Base-by-base conservation (phyloP, 2,113 vertebrate genomes). In the Columbina picui region DNA sequence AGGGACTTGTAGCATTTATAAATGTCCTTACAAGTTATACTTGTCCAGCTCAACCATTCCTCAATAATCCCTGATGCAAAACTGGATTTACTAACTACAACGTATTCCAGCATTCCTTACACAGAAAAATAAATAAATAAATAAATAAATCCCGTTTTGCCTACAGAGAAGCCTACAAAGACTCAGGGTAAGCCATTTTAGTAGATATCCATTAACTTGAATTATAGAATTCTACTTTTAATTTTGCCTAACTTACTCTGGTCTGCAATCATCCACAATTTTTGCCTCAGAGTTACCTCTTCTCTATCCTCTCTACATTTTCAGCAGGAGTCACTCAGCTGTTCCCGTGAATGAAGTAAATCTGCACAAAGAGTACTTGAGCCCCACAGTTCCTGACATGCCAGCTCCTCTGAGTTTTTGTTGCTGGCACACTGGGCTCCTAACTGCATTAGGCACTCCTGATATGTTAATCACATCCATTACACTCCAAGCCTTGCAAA, bases 391-490 rank as follows among this genome's bases (percentile, higher is more conserved):
- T 88, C 80, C 43, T 70, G 52, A 60, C 32, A 45, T 4, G 4
- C 13, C 85, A 90, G 8, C 38, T 77, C 73, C 43, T 76, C 49
- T 63, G 78, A 91, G 63, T 14, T 90, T 94, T 70, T 74, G 19
- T 41, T 92, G 55, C 75, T 9, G 3, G 36, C 59, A 84, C 64
- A 41, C 30, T 20, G 50, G 71, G 47, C 32, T 68, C 38, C 39
- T 68, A 63, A 75, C 68, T 82, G 47, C 47, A 75, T 81, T 68
- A 93, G 60, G 73, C 67, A 73, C 36, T 93, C 81, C 60, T 10
- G 13, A 49, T 59, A 87, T 23, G 52, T 69, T 89, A 94, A 92
- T 92, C 81, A 78, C 30, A 87, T 22, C 74, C 77, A 91, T 93
- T 90, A 61, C 22, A 60, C 32, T 76, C 81, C 36, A 65, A 71